Evolutionary conservation across 2,888 invertebrate species (phyloP), one percentile per base, ranked within the genome.

Genomic region (Rotaria magnacalcarata): DNA sequence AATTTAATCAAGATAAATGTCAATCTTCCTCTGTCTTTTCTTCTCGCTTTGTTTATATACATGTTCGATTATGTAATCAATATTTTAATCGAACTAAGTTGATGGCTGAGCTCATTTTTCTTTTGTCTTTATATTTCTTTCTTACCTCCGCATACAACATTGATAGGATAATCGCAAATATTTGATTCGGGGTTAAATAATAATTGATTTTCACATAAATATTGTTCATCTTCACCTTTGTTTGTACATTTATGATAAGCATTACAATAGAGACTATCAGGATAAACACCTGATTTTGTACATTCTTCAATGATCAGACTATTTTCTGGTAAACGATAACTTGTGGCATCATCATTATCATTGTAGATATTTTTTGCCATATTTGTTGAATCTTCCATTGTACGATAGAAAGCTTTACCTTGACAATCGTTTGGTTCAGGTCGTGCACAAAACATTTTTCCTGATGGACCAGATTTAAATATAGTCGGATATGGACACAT

Each of bases 161-260:
- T 87, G 8, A 87, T 87, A 14, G 87, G 87, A 43, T 87, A 87
- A 84, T 87, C 87, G 52, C 87, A 87, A 43, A 87, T 74, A 50
- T 85, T 84, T 1, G 87, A 85, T 43, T 85, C 41, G 1, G 87
- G 87, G 50, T 87, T 87, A 56, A 87, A 87, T 8, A 87, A 11
- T 27, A 87, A 58, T 56, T 87, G 85, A 67, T 85, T 87, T 43
- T 85, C 87, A 56, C 87, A 87, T 84, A 87, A 67, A 84, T 87
- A 87, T 27, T 67, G 85, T 27, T 52, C 14, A n/a, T 84, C 85
- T 19, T 84, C 52, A 24, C 54, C 52, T 24, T 84, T 84, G 21
- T 84, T 58, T 24, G 52, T 58, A 74, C 87, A 87, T 14, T 84
- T 24, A 56, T 87, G 87, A 84, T 84, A 87, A 4, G 84, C n/a